Evolutionary conservation across 37 sponge, comb jelly and placozoan species (phyloP), one percentile per base, ranked within the genome.

Genomic region (Dysidea cf. avara): DNA sequence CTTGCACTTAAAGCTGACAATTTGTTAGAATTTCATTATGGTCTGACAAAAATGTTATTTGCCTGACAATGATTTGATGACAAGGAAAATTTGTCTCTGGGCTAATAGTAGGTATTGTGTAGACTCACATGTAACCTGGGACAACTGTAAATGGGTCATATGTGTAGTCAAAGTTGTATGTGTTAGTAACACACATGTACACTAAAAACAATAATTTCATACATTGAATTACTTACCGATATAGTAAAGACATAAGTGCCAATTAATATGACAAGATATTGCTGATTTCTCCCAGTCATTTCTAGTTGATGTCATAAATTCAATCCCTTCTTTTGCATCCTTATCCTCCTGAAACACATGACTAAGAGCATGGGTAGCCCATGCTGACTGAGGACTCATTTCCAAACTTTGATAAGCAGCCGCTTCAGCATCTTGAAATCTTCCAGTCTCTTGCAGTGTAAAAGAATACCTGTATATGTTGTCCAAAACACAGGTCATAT

Each of bases 401-500:
- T 5, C 36, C 25, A 65, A 37, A 33, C 37, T 24, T 32, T 36
- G 67, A 35, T 31, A 24, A 65, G 67, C 67, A 35, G 35, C 36
- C 5, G 31, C 67, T 38, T 38, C 40, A 32, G 67, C 67, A 25
- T 65, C 35, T 24, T 37, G 31, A 32, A 9, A 38, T 7, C 26
- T 24, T 35, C 67, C 67, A 38, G 67, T 35, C 43, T 65, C 67
- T 36, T 65, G 37, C 67, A 65, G 67, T 22, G 37, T 13, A 65
- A 65, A 65, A 31, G 67, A 5, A 65, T 65, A 65, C 67, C 67
- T 65, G 11, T 38, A 57, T 12, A n/a, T n/a, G n/a, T n/a, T n/a
- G n/a, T n/a, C n/a, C n/a, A n/a, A n/a, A n/a, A n/a, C n/a, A n/a
- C n/a, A n/a, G n/a, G n/a, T n/a, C n/a, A n/a, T n/a, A n/a, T n/a